Evolutionary conservation across 2,888 invertebrate genomes (phyloP).

Genomic region (Epirrhoe tristata): DNA sequence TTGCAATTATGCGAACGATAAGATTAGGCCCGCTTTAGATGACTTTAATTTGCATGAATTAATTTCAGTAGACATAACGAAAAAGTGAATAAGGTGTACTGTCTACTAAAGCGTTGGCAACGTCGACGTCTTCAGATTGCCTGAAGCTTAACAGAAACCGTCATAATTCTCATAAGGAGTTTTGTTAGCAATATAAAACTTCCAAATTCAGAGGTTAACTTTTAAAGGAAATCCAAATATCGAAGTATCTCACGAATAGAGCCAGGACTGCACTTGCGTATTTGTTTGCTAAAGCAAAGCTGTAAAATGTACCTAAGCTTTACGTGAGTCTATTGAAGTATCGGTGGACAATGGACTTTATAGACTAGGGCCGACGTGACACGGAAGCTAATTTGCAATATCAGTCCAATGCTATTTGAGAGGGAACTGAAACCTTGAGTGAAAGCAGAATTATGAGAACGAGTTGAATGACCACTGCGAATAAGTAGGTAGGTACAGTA

Average conservation of each 20-base stretch:
- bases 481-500: neutral
- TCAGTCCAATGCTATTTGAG: slow-evolving; percentile 35
- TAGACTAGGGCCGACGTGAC: slow-evolving; percentile 57
- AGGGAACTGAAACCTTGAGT: slow-evolving; percentile 26
- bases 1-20: slow-evolving; percentile 68
- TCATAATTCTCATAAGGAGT: neutral
- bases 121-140: neutral
- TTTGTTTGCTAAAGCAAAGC: neutral
- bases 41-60: slow-evolving; percentile 73
- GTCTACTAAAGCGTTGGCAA: slow-evolving; percentile 2
- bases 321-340: neutral
- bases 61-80: slow-evolving; percentile 66
- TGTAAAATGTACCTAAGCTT: neutral
- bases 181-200: too few relatives aligned
- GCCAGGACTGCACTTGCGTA: neutral
- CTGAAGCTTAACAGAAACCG: neutral
- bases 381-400: slow-evolving; percentile 58
- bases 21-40: slow-evolving; percentile 72
- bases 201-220: too few relatives aligned
- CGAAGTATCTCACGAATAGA: neutral
- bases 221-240: neutral
- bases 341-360: slow-evolving; percentile 11
- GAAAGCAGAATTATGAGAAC: slow-evolving; percentile 18
- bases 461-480: slow-evolving; percentile 11
- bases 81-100: slow-evolving; percentile 52